Conservation (phyloP, 2,888 invertebrate genomes). For the Lottia gigantea region DNA sequence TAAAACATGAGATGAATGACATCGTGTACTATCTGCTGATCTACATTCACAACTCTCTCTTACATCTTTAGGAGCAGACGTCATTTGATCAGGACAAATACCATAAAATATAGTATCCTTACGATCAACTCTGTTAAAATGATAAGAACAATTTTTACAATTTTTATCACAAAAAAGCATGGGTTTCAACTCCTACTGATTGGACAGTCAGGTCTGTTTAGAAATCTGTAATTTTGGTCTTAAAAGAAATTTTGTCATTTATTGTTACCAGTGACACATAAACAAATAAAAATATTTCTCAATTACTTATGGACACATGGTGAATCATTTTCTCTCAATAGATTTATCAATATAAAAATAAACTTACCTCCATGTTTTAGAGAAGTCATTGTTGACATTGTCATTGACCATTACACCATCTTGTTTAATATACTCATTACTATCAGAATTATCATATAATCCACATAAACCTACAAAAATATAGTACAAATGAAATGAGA, state of each 20-base stretch:
- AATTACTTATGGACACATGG: too few species aligned
- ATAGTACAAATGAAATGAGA: too few species aligned
- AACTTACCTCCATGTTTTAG: slow-evolving; percentile 24
- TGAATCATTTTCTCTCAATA: background rate
- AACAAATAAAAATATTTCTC: too few species aligned
- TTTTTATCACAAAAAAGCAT: too few species aligned
- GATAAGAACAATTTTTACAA: too few species aligned
- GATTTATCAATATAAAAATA: background rate
- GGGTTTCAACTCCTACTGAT: too few species aligned
- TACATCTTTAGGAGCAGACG: background rate
- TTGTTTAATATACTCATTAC: slow-evolving; percentile 19
- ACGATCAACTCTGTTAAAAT: slow-evolving; percentile 16
- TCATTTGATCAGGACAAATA: slow-evolving; percentile 1
- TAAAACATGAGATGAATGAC: background rate
- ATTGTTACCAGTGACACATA: too few species aligned
- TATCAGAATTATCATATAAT: slow-evolving; percentile 17
- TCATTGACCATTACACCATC: slow-evolving; percentile 7
- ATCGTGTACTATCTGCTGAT: background rate
- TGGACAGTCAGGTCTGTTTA: too few species aligned
- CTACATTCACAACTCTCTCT: background rate
- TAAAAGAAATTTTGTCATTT: too few species aligned
- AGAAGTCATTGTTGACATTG: slow-evolving; percentile 19
- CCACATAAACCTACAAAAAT: slow-evolving; percentile 30
- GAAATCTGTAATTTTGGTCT: too few species aligned
- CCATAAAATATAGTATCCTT: slow-evolving; percentile 1